Percentiles rank a stretch among this genome's conserved stretches.
Evolutionary conservation across 2,888 invertebrate species (phyloP).

Genomic region (Drosophila macrospina): DNA sequence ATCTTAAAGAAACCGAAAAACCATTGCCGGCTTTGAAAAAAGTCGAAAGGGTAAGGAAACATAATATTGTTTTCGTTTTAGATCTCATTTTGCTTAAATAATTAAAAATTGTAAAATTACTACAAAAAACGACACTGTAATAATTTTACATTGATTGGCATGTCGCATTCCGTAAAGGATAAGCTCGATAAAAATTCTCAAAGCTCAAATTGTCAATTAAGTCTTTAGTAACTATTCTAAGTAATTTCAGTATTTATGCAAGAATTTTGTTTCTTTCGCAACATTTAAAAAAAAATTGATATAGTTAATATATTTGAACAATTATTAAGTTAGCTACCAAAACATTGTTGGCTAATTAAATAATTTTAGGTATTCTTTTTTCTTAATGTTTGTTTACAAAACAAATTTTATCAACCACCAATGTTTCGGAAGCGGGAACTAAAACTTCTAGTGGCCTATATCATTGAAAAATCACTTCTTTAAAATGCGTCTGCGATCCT

Average conservation of each 20-base stretch:
- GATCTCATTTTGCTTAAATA: constrained; percentile 2
- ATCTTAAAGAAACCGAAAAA: constrained; percentile 96
- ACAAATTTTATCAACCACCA: not conserved
- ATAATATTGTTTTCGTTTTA: constrained; percentile 2
- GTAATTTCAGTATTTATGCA: not conserved
- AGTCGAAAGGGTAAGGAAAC: constrained; percentile 93
- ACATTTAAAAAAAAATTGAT: not conserved
- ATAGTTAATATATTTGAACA: not conserved
- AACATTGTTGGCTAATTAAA: not conserved
- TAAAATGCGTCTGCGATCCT: too few species aligned
- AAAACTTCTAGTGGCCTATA: too few species aligned
- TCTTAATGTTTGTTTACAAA: not conserved
- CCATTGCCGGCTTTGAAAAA: constrained; percentile 94
- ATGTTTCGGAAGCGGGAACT: too few species aligned
- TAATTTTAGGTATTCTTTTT: not conserved
- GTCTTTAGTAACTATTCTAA: not conserved
- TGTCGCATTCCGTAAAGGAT: not conserved
- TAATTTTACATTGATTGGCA: constrained; percentile 15
- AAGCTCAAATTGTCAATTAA: not conserved
- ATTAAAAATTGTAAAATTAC: not conserved
- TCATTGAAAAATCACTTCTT: too few species aligned
- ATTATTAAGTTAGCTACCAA: not conserved
- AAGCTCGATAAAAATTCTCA: not conserved
- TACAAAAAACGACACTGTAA: constrained; percentile 16
- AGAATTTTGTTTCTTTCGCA: not conserved